Base-by-base conservation (phyloP, 2,113 vertebrate species). In the Ochotona curzoniae region DNA sequence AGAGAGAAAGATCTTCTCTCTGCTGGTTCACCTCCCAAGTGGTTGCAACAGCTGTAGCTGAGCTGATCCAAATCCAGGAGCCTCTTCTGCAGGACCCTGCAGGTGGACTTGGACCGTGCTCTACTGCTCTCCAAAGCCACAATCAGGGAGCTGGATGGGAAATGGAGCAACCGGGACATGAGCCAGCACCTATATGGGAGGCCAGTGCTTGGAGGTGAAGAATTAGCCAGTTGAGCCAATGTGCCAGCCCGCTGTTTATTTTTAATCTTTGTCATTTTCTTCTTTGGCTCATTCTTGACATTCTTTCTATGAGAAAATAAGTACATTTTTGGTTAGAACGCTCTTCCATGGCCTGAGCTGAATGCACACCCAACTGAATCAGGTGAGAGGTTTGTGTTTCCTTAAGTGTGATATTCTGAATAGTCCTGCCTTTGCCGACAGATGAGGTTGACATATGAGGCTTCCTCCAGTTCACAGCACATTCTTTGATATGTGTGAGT, bases 251-350 rank as follows among this genome's bases (percentile, higher is more conserved):
- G 61, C 54, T 25, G 1, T 71, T 70, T 28, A 26, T 60, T 80
- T 79, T 32, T 15, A 32, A n/a, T 61, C 60, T 63, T 54, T 49
- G 6, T 71, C 7, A 3, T 74, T 69, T 67, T 57, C 26, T 85
- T 66, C 44, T 76, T 73, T 54, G 49, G 10, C 66, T 60, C 61
- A 26, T 67, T 51, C 70, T 74, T 64, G 35, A 8, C n/a, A 51
- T 73, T 85, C 80, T 75, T 86, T 23, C 35, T 75, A 25, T 85
- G 8, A 71, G 47, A 95, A 95, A 54, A 75, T 15, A 64, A 82
- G 86, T 49, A 13, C 8, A 20, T 71, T 81, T 76, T 89, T 82
- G 25, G 21, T 66, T 78, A 76, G 54, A 8, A 54, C 30, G 32
- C 11, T 54, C n/a, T 47, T 15, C 14, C 23, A 10, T 47, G 74